Evolutionary conservation across 1,140 invertebrate species (phyloP).

Genomic region (Hetaerina americana): DNA sequence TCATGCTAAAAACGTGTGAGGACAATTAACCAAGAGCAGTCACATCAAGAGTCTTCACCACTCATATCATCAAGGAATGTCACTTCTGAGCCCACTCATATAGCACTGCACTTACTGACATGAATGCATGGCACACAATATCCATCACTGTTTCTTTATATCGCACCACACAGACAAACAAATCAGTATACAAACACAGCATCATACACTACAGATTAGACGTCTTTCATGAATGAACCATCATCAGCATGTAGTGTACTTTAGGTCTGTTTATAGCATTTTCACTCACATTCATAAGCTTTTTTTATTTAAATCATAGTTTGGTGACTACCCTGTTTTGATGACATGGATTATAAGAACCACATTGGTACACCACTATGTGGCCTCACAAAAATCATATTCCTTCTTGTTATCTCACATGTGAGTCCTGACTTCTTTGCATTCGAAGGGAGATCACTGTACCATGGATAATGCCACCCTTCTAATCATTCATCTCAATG

Average conservation of each 20-base stretch:
- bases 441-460: conserved; percentile 8
- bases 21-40: not conserved
- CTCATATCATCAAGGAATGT: not conserved
- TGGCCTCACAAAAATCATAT: conserved; percentile 10
- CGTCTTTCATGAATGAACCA: not conserved
- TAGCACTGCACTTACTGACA: conserved; percentile 2
- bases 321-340: conserved; percentile 12
- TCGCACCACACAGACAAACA: conserved; percentile 2
- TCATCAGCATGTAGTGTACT: not conserved
- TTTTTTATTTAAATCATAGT: conserved; percentile 6
- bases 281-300: conserved; percentile 2
- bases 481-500: conserved; percentile 14
- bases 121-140: conserved; percentile 9
- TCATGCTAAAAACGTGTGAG: not conserved
- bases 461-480: conserved; percentile 13
- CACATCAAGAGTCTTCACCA: not conserved
- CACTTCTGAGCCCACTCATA: not conserved
- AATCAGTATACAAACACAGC: conserved; percentile 7
- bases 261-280: not conserved
- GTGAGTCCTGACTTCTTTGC: conserved; percentile 15
- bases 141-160: conserved; percentile 7
- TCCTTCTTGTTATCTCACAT: conserved; percentile 11
- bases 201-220: not conserved
- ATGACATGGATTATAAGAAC: conserved; percentile 1
- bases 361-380: conserved; percentile 1